These are phyloP conservation scores for Muschampia plurimacula DNA, from an alignment of 2,888 invertebrate species.

Conservation along the genomic window DNA sequence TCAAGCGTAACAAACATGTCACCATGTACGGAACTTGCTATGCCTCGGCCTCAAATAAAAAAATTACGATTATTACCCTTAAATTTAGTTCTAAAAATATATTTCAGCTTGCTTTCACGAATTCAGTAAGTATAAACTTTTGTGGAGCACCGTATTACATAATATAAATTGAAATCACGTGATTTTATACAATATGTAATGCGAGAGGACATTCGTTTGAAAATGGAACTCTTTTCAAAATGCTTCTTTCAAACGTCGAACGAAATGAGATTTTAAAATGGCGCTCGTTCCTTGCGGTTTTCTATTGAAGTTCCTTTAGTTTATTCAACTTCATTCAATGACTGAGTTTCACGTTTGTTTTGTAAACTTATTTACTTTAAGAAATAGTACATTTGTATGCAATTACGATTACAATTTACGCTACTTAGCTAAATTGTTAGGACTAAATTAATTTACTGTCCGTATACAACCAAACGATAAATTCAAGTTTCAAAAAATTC, in stretches of 20 bases:
- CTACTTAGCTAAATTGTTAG: background rate
- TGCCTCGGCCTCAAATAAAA: conserved; percentile 2
- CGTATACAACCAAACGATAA: no score
- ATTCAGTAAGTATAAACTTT: background rate
- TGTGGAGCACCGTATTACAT: background rate
- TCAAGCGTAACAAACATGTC: conserved; percentile 31
- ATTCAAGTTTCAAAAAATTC: no score
- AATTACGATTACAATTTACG: background rate
- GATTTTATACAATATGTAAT: conserved; percentile 19
- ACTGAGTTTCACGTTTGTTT: conserved; percentile 3
- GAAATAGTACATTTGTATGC: background rate
- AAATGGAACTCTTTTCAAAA: conserved; percentile 29
- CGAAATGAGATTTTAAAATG: conserved; percentile 36
- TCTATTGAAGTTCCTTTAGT: conserved; percentile 1
- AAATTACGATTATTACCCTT: conserved; percentile 8
- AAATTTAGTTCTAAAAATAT: background rate
- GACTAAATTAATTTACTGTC: no score
- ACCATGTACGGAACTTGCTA: conserved; percentile 27
- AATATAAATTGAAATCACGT: conserved; percentile 27
- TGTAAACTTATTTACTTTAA: background rate
- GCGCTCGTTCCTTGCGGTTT: conserved; percentile 19
- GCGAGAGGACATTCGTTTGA: conserved; percentile 24
- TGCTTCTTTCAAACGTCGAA: conserved; percentile 33
- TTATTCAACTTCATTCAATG: conserved; percentile 10
- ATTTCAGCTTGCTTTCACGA: background rate